Evolutionary conservation across 2,797 vertebrate genomes (phyloP), one percentile per base, ranked within the genome.

Genomic region (Delichon dasypus): DNA sequence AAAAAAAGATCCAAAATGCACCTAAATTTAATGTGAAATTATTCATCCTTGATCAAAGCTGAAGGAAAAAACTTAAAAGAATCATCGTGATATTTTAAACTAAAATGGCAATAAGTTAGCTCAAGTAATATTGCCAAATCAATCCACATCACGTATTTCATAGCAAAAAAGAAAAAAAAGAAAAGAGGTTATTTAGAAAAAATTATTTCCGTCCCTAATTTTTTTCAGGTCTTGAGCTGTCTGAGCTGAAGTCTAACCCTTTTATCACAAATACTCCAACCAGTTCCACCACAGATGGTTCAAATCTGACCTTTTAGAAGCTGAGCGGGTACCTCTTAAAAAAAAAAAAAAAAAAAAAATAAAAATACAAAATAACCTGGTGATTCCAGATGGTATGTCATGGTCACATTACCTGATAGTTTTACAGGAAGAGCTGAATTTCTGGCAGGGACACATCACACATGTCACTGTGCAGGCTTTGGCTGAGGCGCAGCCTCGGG

Each of bases 391-490:
- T 88, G 90, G 71, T 48, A 0, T 47, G 58, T 86, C 83, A 84
- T 74, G 94, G 86, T 94, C 73, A 40, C 77, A 82, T 84, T 93
- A 88, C 91, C 88, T 93, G 89, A 40, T 88, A 7, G 1, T 48
- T 91, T 90, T 36, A 38, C 9, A 68, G 57, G 58, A 61, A 82
- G 84, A 88, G 85, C 79, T 32, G 88, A 32, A 15, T 86, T 93
- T 53, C 73, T 90, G 87, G 71, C 87, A 93, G 92, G 76, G 80
- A 2, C 53, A 38, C 54, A 60, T 80, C 64, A 57, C 80, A 85
- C 64, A 13, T 80, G 88, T 72, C 83, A 66, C 64, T 81, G 51
- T 86, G 72, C 58, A 70, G 53, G 53, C 53, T 65, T 42, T 75
- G 70, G 90, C n/a, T 83, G 83, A 93, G 80, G 77, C 65, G 65